A percentile compares a stretch with the other conserved stretches of the same genome.
Evolutionary conservation across 2,888 invertebrate species (phyloP).

Genomic region (Merodon equestris): DNA sequence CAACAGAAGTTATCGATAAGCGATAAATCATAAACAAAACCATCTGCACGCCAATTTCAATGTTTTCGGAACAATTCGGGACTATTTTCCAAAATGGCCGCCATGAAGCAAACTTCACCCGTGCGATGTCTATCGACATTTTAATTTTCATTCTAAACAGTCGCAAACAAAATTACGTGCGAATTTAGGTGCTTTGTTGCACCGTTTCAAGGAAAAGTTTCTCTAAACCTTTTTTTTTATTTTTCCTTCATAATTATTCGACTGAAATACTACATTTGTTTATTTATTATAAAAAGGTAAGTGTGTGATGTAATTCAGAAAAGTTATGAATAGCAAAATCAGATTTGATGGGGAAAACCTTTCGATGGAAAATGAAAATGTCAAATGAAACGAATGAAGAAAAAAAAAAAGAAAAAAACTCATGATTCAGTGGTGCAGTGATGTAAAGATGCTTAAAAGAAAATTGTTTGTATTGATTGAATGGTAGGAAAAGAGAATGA

Average conservation of each 20-base stretch:
- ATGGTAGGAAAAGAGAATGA: conserved; percentile 6
- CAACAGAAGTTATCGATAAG: conserved; percentile 45
- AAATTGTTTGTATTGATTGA: conserved; percentile 14
- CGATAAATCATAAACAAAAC: conserved; percentile 20
- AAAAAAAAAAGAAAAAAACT: conserved; percentile 32
- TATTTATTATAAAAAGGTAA: conserved; percentile 66
- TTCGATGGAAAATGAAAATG: conserved; percentile 69
- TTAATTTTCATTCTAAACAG: conserved; percentile 68
- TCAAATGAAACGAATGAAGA: conserved; percentile 43
- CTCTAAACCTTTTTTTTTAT: conserved; percentile 48
- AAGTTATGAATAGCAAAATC: conserved; percentile 37
- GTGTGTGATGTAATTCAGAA: conserved; percentile 63
- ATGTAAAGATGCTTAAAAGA: conserved; percentile 61
- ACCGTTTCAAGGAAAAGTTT: conserved; percentile 58
- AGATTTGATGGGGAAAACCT: conserved; percentile 62
- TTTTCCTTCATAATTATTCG: conserved; percentile 48
- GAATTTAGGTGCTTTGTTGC: conserved; percentile 66
- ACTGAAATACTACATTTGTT: conserved; percentile 57
- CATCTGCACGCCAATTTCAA: conserved; percentile 41
- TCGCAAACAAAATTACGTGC: conserved; percentile 68
- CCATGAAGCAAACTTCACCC: conserved; percentile 54
- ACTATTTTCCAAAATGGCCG: conserved; percentile 60
- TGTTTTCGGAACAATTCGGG: conserved; percentile 51
- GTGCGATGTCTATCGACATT: conserved; percentile 60
- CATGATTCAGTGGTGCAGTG: conserved; percentile 68